These are phyloP conservation scores for Torymus tubicola DNA, from an alignment of 2,888 invertebrate genomes.

Conservation along the genomic window DNA sequence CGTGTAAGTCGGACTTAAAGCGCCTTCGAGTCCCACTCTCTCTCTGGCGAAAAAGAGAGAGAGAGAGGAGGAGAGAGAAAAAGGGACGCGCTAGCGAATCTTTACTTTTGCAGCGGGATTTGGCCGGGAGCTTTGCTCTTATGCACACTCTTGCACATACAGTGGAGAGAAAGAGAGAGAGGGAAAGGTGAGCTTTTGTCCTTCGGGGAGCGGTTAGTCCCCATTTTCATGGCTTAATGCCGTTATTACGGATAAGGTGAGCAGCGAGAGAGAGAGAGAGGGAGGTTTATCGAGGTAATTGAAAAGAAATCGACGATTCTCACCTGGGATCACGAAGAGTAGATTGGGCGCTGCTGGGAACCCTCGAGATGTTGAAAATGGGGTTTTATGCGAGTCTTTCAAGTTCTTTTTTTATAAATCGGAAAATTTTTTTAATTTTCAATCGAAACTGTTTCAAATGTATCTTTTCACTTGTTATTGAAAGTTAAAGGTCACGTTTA, in stretches of 20 bases:
- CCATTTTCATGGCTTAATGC: conserved; percentile 30
- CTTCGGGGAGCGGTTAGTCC: not conserved
- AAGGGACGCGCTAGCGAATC: not conserved
- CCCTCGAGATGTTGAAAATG: not conserved
- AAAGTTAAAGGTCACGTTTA: too few relatives aligned
- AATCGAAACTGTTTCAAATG: too few relatives aligned
- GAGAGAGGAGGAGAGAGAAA: not conserved
- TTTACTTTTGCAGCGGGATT: conserved; percentile 25
- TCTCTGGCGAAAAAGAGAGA: conserved; percentile 4
- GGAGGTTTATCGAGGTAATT: conserved; percentile 31
- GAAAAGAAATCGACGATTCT: conserved; percentile 29
- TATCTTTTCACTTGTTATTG: too few relatives aligned
- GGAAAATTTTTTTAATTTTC: too few relatives aligned
- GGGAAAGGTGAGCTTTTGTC: conserved; percentile 9
- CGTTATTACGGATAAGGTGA: conserved; percentile 33
- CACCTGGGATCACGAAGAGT: conserved; percentile 15
- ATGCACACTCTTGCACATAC: not conserved
- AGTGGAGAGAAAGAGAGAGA: not conserved
- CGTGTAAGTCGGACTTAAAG: conserved; percentile 75
- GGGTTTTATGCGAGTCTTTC: not conserved
- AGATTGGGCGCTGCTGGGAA: too few relatives aligned
- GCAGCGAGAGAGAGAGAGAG: too few relatives aligned
- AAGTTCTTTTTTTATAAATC: not conserved
- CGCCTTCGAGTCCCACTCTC: conserved; percentile 49
- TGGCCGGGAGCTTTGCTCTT: not conserved